Evolutionary conservation across 1,140 invertebrate species (phyloP), one percentile per base, ranked within the genome.

Genomic region (Cotesia glomerata): DNA sequence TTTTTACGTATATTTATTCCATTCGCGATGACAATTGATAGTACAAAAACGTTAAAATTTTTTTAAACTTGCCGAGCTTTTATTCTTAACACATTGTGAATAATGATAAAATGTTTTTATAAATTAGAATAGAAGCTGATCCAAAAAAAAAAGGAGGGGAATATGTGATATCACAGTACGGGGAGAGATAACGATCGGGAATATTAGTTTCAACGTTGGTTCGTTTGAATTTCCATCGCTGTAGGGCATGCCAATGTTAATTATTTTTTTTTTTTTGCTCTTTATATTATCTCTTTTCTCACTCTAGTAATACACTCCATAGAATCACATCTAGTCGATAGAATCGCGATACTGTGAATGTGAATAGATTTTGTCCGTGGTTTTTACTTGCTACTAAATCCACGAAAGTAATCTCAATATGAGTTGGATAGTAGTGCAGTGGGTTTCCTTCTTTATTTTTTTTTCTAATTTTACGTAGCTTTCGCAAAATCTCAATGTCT

Each of bases 221-320:
- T 65, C 63, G 63, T 65, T 65, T 65, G 36, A 65, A 51, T 65
- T 65, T 39, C n/a, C 63, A 49, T 26, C 63, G 45, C 63, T 65
- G n/a, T 18, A 49, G 63, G 63, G 34, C 16, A 51, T 65, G 34
- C 36, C 36, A 18, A 65, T 65, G 63, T 65, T 65, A 51, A 65
- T 65, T 65, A 65, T 39, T 65, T 65, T 65, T 65, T 65, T 65
- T 61, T 13, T 13, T 18, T 61, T 32, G 16, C 32, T 61, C 39
- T 45, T 11, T 45, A 26, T 26, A 26, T 58, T 18, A 58, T 58
- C 56, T 16, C 18, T 58, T 58, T 26, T 58, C 16, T 58, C 16
- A 26, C 18, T 35, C 32, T 18, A 65, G 18, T 65, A 65, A 65
- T 51, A 65, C 45, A 45, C 36, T 65, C 16, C 62, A 36, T 51